A percentile compares a stretch with the other conserved stretches of the same genome.
Conservation (phyloP, 2,888 invertebrate species). For the Maniola hyperantus region DNA sequence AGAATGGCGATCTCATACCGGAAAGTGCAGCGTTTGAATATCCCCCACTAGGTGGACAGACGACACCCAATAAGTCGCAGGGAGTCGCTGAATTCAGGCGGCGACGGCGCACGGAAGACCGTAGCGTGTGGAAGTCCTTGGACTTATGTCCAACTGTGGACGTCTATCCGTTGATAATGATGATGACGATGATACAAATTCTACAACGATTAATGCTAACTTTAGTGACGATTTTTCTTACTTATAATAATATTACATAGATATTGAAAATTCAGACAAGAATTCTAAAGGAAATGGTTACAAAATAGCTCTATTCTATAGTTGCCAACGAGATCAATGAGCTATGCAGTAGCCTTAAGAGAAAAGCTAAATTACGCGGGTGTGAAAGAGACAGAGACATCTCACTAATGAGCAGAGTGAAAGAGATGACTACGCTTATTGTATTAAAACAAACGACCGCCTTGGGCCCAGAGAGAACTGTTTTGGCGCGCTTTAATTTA, state of each 20-base stretch:
- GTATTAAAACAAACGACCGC: slow-evolving; percentile 82
- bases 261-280: too few species aligned
- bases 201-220: not conserved
- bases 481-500: slow-evolving; percentile 82
- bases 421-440: slow-evolving; percentile 72
- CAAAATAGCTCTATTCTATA: slow-evolving; percentile 16
- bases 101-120: too few species aligned
- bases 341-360: slow-evolving; percentile 65
- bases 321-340: slow-evolving; percentile 44
- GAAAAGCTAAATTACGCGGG: slow-evolving; percentile 65
- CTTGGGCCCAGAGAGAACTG: slow-evolving; percentile 78
- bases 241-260: too few species aligned
- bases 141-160: too few species aligned
- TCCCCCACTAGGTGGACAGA: too few species aligned
- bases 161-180: too few species aligned
- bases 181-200: too few species aligned
- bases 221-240: not conserved
- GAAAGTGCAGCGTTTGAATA: too few species aligned
- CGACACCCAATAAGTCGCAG: too few species aligned
- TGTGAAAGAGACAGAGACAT: slow-evolving; percentile 55
- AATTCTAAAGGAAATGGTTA: not conserved
- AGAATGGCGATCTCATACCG: too few species aligned
- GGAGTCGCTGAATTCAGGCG: too few species aligned
- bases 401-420: slow-evolving; percentile 60
- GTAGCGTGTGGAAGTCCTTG: too few species aligned